These are phyloP conservation scores for Picus viridis DNA, from an alignment of 2,797 vertebrate genomes.

Conservation along the genomic window DNA sequence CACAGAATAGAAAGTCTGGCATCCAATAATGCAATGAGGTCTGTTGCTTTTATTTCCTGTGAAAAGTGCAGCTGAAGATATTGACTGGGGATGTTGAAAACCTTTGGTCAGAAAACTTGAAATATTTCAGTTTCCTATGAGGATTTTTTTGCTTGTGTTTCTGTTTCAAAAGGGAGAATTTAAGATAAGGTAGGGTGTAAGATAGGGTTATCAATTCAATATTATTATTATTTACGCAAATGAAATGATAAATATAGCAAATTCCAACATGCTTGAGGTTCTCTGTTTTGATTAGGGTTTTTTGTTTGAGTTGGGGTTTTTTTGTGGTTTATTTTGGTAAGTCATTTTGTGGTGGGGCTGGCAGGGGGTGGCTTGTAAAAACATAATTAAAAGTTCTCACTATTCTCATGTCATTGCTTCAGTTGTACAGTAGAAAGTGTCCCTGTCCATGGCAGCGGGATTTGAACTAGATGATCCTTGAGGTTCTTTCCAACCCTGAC, in stretches of 20 bases:
- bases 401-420: neutral
- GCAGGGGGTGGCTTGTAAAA: neutral
- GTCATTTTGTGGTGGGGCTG: neutral
- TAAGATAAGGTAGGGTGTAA: neutral
- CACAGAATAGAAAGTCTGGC: neutral
- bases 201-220: neutral
- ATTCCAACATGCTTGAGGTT: neutral
- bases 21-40: neutral
- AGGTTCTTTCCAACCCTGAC: no score
- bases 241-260: neutral
- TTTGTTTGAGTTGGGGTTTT: neutral
- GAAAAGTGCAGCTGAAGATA: neutral
- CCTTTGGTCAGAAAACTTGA: neutral
- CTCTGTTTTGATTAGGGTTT: neutral
- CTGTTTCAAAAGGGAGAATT: neutral
- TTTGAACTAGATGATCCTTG: no score
- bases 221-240: neutral
- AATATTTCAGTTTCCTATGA: neutral
- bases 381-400: neutral
- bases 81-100: neutral
- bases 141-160: neutral
- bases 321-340: no score
- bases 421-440: neutral
- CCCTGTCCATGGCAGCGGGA: no score
- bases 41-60: neutral